Conservation (phyloP, 2,797 vertebrate species). For the Coregonus sp. region DNA sequence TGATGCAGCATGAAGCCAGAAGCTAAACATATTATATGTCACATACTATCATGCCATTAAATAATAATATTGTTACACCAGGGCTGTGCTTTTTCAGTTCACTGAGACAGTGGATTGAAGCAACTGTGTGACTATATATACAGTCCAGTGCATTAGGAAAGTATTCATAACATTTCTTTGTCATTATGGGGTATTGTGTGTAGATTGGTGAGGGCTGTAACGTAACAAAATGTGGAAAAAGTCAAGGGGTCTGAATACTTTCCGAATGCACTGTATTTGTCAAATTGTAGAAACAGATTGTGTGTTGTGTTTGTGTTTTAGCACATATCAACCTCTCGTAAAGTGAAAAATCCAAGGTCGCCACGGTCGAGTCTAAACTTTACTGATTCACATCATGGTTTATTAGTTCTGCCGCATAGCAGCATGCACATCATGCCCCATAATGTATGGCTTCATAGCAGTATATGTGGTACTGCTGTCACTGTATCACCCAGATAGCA, state of each 20-base stretch:
- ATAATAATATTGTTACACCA: slow-evolving; percentile 67
- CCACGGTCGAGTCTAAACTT: slow-evolving; percentile 64
- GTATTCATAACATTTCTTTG: no score
- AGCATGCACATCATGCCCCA: slow-evolving; percentile 56
- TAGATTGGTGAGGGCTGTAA: no score
- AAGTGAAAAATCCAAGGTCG: slow-evolving; percentile 44
- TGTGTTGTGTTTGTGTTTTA: slow-evolving; percentile 10
- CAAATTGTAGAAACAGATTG: neutral
- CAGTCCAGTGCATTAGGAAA: slow-evolving; percentile 12
- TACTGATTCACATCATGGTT: slow-evolving; percentile 70
- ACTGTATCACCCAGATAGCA: slow-evolving; percentile 63
- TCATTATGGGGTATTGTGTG: no score
- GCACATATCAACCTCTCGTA: slow-evolving; percentile 16
- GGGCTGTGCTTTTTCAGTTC: slow-evolving; percentile 62
- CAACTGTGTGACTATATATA: slow-evolving; percentile 5
- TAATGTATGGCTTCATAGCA: slow-evolving; percentile 57
- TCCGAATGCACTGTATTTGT: no score
- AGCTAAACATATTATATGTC: slow-evolving; percentile 47
- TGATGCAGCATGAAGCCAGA: slow-evolving; percentile 52
- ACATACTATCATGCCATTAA: slow-evolving; percentile 59
- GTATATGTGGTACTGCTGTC: slow-evolving; percentile 33
- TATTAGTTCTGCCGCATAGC: slow-evolving; percentile 79
- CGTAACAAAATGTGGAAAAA: no score
- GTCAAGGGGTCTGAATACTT: no score
- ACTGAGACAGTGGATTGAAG: slow-evolving; percentile 48